Evolutionary conservation across 2,113 vertebrate genomes (phyloP), one percentile per base, ranked within the genome.

Genomic region (Ancistrus triradiatus): DNA sequence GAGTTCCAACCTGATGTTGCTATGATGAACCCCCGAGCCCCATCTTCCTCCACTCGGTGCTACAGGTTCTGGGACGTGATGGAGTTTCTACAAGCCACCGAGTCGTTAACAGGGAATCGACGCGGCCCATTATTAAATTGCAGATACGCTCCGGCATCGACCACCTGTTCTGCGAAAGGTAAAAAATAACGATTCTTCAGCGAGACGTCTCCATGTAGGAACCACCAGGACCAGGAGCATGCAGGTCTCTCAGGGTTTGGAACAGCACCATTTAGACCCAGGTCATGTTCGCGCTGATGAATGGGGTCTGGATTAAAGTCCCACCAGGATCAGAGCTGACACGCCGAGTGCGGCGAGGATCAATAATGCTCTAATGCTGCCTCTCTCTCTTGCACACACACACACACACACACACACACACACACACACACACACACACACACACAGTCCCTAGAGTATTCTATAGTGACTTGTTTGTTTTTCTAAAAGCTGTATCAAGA

Each of bases 291-390:
- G 25, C 38, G 7, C 27, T 60, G 58, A 60, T 47, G 58, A 47
- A 60, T 46, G 44, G 58, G 58, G 58, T 60, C 58, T 60, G 42
- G 42, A 47, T 44, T 47, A 60, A 33, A 60, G 58, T 25, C 42
- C 58, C 58, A 14, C 17, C 27, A 46, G 58, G 58, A 60, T 42
- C 58, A 60, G 27, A 44, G 21, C 58, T 46, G 58, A 60, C 42
- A 47, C 33, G 43, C 42, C 43, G 42, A 47, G 58, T 46, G 42
- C 56, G 43, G 56, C 38, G 44, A 44, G 56, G 44, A 59, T 59
- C 56, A 59, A 59, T 59, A 59, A 59, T 28, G 28, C 56, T 44
- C 40, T 44, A 43, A 59, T 44, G 13, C 43, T 27, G 17, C 27
- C 11, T 3, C 14, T 2, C 11, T n/a, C 38, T 1, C 11, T 11